phyloP scores from a whole-genome alignment of 2,113 vertebrate genomes.

The Malurus cyaneus region DNA sequence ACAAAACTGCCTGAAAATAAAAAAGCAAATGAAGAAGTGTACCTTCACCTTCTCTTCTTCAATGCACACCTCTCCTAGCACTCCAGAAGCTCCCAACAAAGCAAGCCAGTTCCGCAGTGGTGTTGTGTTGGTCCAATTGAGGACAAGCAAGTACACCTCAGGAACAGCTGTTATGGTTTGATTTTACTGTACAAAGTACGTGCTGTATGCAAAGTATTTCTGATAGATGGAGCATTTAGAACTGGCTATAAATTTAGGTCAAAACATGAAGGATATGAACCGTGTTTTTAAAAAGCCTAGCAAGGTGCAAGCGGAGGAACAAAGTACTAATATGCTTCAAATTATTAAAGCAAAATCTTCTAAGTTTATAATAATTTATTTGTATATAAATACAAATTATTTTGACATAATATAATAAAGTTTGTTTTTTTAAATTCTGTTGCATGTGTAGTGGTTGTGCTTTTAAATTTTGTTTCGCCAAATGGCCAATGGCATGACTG shows the following conservation, averaged over 20 bases:
- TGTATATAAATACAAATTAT: conserved; percentile 1
- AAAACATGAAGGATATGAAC: neutral
- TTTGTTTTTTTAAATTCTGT: neutral
- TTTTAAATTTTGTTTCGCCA: neutral
- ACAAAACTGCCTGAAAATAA: neutral
- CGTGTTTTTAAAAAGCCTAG: neutral
- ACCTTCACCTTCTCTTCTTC: neutral
- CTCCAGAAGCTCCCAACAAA: neutral
- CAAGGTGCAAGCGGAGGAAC: neutral
- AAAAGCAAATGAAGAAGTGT: neutral
- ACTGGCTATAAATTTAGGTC: neutral
- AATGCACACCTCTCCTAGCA: neutral
- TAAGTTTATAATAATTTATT: neutral
- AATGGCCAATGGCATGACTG: neutral
- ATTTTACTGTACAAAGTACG: neutral
- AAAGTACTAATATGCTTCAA: neutral
- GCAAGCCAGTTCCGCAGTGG: neutral
- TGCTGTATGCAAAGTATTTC: neutral
- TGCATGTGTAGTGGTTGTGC: neutral
- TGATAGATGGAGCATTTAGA: neutral
- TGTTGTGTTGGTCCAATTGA: neutral
- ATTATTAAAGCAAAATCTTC: neutral
- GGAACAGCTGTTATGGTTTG: neutral
- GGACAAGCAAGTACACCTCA: neutral
- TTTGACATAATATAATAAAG: conserved; percentile 23